phyloP scores from a whole-genome alignment of 2,888 invertebrate genomes.

The Stenolophus ochropezus region DNA sequence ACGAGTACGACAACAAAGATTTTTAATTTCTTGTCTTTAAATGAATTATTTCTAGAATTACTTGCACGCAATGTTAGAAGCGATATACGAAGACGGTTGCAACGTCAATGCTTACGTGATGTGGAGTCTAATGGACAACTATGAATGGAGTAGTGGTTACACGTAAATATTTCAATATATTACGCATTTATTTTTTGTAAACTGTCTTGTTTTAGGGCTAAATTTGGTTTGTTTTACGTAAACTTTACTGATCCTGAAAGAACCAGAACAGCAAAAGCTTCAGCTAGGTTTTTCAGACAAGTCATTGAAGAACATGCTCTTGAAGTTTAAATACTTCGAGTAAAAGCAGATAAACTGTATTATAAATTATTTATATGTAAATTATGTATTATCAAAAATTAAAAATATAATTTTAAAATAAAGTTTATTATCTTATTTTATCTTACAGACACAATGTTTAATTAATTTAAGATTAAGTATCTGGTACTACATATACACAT shows the following conservation, averaged over 20 bases:
- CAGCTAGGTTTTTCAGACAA: neutral
- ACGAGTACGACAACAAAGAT: too few species aligned
- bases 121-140: slow-evolving; percentile 89
- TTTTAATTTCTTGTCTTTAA: too few species aligned
- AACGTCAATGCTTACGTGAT: too few species aligned
- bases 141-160: slow-evolving; percentile 86
- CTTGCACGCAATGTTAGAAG: slow-evolving; percentile 72
- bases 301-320: neutral
- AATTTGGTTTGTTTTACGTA: slow-evolving; percentile 2
- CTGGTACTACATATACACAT: neutral
- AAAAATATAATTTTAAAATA: neutral
- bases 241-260: neutral
- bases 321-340: neutral
- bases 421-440: neutral
- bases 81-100: slow-evolving; percentile 77
- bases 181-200: neutral
- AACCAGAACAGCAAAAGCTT: neutral
- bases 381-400: neutral
- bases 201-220: neutral
- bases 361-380: neutral
- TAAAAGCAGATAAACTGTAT: neutral
- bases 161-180: slow-evolving; percentile 74
- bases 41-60: slow-evolving; percentile 71
- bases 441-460: neutral
- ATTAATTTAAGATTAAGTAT: neutral